Evolutionary conservation across 2,888 invertebrate species (phyloP), one percentile per base, ranked within the genome.

Genomic region (Lysandra coridon): DNA sequence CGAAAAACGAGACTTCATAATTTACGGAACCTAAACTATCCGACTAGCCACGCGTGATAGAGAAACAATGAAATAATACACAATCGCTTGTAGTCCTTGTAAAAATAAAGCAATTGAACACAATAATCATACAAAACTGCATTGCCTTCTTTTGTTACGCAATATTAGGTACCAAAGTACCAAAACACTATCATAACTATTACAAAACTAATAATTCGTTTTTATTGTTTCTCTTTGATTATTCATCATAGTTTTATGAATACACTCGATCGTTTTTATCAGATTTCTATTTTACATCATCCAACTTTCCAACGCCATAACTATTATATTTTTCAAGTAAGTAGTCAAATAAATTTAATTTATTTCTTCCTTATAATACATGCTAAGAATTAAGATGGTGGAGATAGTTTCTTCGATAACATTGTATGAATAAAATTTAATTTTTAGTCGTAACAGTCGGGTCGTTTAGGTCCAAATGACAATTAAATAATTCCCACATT

Each of bases 61-160:
- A 84, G 83, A 85, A 88, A 92, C 92, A 91, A 92, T 91, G 87
- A 87, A 86, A 89, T 90, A 92, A 89, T 89, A 86, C 84, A 83
- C 85, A 85, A 88, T 91, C 90, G 88, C 90, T 83, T 86, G 88
- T 88, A 84, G 83, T 79, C 82, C 82, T 81, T 82, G 83, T 84
- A 87, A 87, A 88, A 87, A 81, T 81, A 80, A 82, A 87, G 85
- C 83, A 85, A 80, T 81, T 81, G 81, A 81, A 83, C 82, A 88
- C 87, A 88, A 88, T 87, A 64, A 79, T 76, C 75, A 74, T 75
- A 75, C 78, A 81, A 81, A 83, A 80, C 73, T 80, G 80, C 78
- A 82, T 83, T 82, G 81, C 79, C 81, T 81, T 80, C 75, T 78
- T 57, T 76, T 79, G 74, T 82, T 81, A 81, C 57, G 79, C 80